Percentiles rank a stretch among this genome's conserved stretches.
Conservation (phyloP, 2,113 vertebrate genomes). For the Cavia porcellus region DNA sequence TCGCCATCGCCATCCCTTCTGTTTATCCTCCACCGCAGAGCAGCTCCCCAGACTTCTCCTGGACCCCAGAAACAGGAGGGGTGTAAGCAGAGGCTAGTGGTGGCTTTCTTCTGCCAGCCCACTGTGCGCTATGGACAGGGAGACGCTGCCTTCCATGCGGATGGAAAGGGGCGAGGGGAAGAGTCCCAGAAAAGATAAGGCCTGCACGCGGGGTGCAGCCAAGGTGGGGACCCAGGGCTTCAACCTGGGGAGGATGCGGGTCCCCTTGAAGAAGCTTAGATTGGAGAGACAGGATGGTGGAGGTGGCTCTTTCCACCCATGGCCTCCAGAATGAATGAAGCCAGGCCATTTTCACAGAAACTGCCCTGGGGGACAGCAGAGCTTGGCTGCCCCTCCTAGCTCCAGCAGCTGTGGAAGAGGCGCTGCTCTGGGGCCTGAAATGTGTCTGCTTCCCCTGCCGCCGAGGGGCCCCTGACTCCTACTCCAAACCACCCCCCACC, state of each 20-base stretch:
- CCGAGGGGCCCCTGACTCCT: background rate
- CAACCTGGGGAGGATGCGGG: rapidly evolving
- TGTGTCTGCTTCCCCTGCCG: background rate
- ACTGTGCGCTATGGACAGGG: background rate
- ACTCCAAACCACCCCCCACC: background rate
- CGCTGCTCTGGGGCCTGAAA: slow-evolving; percentile 29
- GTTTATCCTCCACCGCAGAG: background rate
- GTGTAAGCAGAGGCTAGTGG: background rate
- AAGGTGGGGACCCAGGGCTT: background rate
- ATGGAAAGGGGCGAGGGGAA: background rate
- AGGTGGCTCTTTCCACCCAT: background rate
- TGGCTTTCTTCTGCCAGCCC: background rate
- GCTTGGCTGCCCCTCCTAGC: background rate
- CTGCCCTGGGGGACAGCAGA: background rate
- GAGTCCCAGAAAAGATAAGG: background rate
- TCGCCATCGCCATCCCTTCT: background rate
- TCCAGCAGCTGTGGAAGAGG: slow-evolving; percentile 25
- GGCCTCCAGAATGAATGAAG: background rate
- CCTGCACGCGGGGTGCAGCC: background rate
- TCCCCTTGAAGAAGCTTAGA: background rate
- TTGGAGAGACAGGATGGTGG: background rate
- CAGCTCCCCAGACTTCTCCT: background rate
- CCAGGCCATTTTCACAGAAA: background rate
- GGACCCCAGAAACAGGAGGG: background rate
- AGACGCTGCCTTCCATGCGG: background rate